Percentiles rank a stretch among this genome's conserved stretches.
phyloP scores from a whole-genome alignment of 2,888 invertebrate genomes.

The Mythimna albipuncta region DNA sequence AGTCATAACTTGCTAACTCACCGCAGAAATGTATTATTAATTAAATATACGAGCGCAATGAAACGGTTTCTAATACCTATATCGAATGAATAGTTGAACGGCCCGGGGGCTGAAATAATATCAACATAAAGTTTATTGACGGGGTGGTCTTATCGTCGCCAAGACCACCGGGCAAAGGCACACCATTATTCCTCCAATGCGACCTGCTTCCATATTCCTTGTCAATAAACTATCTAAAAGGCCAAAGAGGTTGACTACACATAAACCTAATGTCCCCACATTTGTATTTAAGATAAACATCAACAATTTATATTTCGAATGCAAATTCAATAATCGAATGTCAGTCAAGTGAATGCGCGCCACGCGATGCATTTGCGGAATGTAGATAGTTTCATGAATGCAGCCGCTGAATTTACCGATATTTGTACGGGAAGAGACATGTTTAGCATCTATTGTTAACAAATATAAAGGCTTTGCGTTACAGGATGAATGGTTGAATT shows the following conservation, averaged over 20 bases:
- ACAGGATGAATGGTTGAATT: not conserved
- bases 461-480: conserved; percentile 22
- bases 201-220: conserved; percentile 45
- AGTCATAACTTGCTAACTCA: conserved; percentile 18
- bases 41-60: conserved; percentile 24
- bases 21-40: conserved; percentile 8
- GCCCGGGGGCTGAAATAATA: conserved; percentile 35
- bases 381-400: conserved; percentile 58
- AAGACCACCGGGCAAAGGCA: conserved; percentile 41
- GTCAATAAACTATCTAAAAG: conserved; percentile 53
- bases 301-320: conserved; percentile 58
- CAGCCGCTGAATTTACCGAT: conserved; percentile 56
- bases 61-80: conserved; percentile 30
- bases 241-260: conserved; percentile 55
- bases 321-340: conserved; percentile 62
- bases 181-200: conserved; percentile 24
- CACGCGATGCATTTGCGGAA: conserved; percentile 47
- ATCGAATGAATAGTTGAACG: conserved; percentile 15
- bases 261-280: conserved; percentile 60
- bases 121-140: conserved; percentile 26
- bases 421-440: conserved; percentile 44
- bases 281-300: conserved; percentile 60
- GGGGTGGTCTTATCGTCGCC: conserved; percentile 31
- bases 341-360: conserved; percentile 57
- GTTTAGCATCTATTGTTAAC: conserved; percentile 58